Conservation (phyloP, 1,140 invertebrate species). For the Drosophila prosaltans region DNA sequence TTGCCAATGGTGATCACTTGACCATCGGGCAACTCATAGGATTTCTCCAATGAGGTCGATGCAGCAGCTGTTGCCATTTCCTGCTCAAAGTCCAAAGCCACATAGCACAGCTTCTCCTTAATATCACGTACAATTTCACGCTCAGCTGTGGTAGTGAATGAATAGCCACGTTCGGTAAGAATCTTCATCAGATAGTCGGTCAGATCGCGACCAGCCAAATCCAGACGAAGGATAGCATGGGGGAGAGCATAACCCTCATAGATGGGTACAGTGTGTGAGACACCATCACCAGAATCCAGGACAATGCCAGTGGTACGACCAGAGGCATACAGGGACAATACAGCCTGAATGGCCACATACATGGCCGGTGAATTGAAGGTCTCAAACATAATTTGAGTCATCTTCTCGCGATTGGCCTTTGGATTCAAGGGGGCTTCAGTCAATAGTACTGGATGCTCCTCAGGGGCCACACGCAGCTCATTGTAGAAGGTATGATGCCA, state of each 20-base stretch:
- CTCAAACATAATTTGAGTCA: slow-evolving; percentile 94
- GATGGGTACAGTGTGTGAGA: slow-evolving; percentile 94
- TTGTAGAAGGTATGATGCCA: slow-evolving; percentile 94
- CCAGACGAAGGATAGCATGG: slow-evolving; percentile 93
- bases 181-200: slow-evolving; percentile 95
- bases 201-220: slow-evolving; percentile 94
- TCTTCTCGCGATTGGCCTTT: slow-evolving; percentile 92
- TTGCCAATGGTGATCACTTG: slow-evolving; percentile 96
- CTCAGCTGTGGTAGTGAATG: slow-evolving; percentile 89
- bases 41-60: slow-evolving; percentile 92
- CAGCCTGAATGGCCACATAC: slow-evolving; percentile 90
- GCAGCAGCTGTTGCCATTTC: slow-evolving; percentile 94
- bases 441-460: slow-evolving; percentile 93
- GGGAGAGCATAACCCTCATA: slow-evolving; percentile 91
- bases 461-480: slow-evolving; percentile 94
- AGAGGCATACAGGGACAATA: slow-evolving; percentile 91
- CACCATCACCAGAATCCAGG: slow-evolving; percentile 92
- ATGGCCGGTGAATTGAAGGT: slow-evolving; percentile 91
- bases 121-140: slow-evolving; percentile 94
- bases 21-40: slow-evolving; percentile 93
- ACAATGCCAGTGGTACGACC: slow-evolving; percentile 94
- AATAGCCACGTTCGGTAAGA: slow-evolving; percentile 91
- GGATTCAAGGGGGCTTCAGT: slow-evolving; percentile 94
- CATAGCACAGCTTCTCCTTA: slow-evolving; percentile 94
- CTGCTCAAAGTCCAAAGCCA: slow-evolving; percentile 92